Conservation (phyloP, 2,113 vertebrate genomes). For the Apodemus speciosus region DNA sequence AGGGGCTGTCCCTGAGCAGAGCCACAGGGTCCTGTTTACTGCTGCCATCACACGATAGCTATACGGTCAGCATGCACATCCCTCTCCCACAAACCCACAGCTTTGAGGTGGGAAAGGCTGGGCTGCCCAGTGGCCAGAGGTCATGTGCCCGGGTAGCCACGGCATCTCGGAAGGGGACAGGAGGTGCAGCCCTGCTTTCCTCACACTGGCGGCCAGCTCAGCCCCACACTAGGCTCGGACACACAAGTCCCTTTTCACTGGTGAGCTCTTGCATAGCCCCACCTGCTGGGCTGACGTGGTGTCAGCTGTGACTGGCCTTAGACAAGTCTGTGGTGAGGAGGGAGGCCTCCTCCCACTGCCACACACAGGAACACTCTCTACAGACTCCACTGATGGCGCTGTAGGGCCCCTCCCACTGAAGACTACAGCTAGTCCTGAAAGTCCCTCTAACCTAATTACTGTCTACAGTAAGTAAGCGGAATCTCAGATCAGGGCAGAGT, state of each 20-base stretch:
- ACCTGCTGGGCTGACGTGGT: background rate
- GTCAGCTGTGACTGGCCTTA: background rate
- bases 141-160: background rate
- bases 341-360: background rate
- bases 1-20: background rate
- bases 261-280: background rate
- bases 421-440: background rate
- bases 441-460: background rate
- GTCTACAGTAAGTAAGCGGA: background rate
- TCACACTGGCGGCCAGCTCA: background rate
- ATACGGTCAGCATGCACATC: rapidly evolving
- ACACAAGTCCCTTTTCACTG: background rate
- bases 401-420: background rate
- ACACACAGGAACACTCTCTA: background rate
- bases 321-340: background rate
- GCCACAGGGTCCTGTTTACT: rapidly evolving
- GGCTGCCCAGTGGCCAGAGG: too few species aligned
- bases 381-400: background rate
- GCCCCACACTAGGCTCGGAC: background rate
- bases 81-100: background rate
- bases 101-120: background rate
- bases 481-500: background rate
- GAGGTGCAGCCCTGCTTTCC: background rate
- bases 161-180: background rate
- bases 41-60: rapidly evolving